These are phyloP conservation scores for Eledona agricola DNA, from an alignment of 2,888 invertebrate species.

Conservation along the genomic window DNA sequence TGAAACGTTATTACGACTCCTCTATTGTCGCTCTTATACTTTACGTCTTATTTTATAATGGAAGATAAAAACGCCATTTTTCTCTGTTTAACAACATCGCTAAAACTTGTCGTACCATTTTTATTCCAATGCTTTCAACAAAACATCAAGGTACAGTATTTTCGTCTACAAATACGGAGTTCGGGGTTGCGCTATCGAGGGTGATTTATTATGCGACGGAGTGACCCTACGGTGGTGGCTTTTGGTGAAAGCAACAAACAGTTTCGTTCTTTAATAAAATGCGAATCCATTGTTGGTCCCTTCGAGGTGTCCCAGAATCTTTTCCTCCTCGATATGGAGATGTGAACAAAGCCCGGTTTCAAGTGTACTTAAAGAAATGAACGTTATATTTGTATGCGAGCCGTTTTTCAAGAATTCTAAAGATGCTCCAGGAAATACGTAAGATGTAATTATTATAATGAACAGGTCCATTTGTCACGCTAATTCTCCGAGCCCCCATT, in stretches of 20 bases:
- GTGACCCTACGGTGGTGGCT: conserved; percentile 27
- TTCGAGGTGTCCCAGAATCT: conserved; percentile 32
- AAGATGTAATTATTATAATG: conserved; percentile 47
- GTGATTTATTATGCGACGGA: conserved; percentile 36
- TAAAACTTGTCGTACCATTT: conserved; percentile 46
- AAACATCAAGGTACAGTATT: conserved; percentile 44
- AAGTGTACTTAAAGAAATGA: conserved; percentile 42
- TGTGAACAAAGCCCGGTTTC: conserved; percentile 39
- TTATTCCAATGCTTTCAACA: conserved; percentile 22
- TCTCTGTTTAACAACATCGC: conserved; percentile 43
- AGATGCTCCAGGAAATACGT: conserved; percentile 44
- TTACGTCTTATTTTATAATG: conserved; percentile 47
- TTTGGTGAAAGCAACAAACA: conserved; percentile 39
- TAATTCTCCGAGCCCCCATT: conserved; percentile 17
- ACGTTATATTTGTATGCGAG: conserved; percentile 37
- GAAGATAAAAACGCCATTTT: conserved; percentile 49
- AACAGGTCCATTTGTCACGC: conserved; percentile 44
- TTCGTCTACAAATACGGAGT: conserved; percentile 43
- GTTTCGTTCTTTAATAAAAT: conserved; percentile 37
- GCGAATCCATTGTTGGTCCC: conserved; percentile 30
- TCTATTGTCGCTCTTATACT: conserved; percentile 38
- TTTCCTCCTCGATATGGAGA: conserved; percentile 39
- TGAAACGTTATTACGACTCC: conserved; percentile 34
- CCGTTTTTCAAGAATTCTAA: conserved; percentile 35
- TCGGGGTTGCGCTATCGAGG: conserved; percentile 24